Evolutionary conservation across 2,797 vertebrate species (phyloP), one percentile per base, ranked within the genome.

Genomic region (Molossus alvarezi): DNA sequence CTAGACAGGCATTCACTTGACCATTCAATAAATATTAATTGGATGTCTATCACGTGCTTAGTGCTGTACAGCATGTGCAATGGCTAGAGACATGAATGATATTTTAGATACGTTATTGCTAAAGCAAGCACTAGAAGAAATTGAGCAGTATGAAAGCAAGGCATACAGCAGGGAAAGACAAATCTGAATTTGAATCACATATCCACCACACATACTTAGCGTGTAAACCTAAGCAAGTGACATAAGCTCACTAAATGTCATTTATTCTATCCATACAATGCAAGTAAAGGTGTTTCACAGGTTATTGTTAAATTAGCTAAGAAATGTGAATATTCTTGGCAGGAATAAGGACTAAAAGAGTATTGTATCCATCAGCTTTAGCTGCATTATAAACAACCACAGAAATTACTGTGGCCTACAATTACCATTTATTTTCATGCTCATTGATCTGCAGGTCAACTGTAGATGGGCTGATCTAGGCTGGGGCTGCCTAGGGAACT

Each of bases 41-140:
- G 45, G 69, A n/a, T 25, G 76, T 11, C 33, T 81, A n/a, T 18
- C 9, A 55, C 82, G 27, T 62, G 62, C 57, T 23, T 62, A 45
- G 25, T 69, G 37, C 14, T 21, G 8, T 57, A 71, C 15, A 92
- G 58, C 45, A n/a, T 57, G 27, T 85, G 17, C n/a, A 58, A 88
- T 65, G 37, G 1, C 45, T 91, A 45, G 85, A 77, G 18, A 37
- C 72, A 37, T 18, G 60, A 75, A 84, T 62, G 23, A 5, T 84
- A 58, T 67, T 94, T 95, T 79, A 41, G 37, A 29, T 82, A 69
- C 41, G 45, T 25, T 91, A 33, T 64, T 62, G 23, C n/a, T 89
- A 77, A 83, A 82, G 75, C 55, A 76, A 55, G 76, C 80, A 53
- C 37, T 51, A 85, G 33, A 75, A 80, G 29, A 91, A 94, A 87